Evolutionary conservation across 2,797 vertebrate species (phyloP).

Genomic region (Phylloscopus collybita): DNA sequence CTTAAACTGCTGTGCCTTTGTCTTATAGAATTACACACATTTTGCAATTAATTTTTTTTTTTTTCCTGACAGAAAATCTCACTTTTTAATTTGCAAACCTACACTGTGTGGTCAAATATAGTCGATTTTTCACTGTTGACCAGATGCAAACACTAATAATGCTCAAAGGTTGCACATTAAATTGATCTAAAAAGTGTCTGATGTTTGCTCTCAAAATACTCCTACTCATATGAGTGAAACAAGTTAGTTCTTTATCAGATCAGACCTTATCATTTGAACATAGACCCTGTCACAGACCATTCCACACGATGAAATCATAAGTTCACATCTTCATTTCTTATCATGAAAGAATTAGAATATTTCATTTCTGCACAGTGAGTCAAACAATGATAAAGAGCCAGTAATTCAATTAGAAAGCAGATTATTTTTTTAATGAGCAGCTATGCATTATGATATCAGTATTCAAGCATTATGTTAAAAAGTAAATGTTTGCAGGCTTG

Average conservation of each 20-base stretch:
- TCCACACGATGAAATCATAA: neutral
- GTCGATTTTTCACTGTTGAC: neutral
- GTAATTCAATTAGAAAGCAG: slow-evolving; percentile 40
- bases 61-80: neutral
- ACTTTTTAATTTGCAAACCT: neutral
- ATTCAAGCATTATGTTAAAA: neutral
- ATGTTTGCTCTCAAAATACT: neutral
- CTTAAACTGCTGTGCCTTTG: neutral
- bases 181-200: neutral
- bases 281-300: neutral
- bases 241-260: neutral
- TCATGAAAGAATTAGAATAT: slow-evolving; percentile 38
- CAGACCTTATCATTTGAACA: slow-evolving; percentile 8
- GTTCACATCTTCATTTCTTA: slow-evolving; percentile 2
- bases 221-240: neutral
- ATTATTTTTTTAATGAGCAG: neutral
- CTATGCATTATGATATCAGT: neutral
- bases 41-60: neutral
- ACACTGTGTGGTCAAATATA: neutral
- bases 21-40: neutral
- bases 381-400: slow-evolving; percentile 17
- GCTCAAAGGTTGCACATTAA: neutral
- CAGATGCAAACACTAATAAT: neutral
- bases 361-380: neutral
- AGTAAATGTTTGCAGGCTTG: neutral